Evolutionary conservation across 2,888 invertebrate species (phyloP).

Genomic region (Candidula unifasciata): DNA sequence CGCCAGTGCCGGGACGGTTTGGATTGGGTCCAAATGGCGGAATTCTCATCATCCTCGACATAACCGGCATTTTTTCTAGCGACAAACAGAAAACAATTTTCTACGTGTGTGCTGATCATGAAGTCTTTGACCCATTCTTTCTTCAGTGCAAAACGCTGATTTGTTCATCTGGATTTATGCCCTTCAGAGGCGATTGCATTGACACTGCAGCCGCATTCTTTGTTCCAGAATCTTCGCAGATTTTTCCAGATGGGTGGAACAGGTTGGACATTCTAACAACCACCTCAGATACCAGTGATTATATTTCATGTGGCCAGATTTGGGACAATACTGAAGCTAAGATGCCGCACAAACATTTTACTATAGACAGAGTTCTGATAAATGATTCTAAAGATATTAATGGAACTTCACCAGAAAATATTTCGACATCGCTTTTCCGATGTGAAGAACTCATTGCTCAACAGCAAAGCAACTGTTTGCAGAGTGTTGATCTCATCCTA

Average conservation of each 20-base stretch:
- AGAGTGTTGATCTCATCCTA: neutral
- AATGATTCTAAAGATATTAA: neutral
- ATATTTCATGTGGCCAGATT: slow-evolving; percentile 17
- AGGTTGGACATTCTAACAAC: neutral
- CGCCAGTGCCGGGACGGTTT: neutral
- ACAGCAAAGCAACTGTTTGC: neutral
- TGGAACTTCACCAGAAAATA: neutral
- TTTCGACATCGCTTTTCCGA: neutral
- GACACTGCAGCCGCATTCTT: neutral
- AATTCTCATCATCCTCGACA: slow-evolving; percentile 33
- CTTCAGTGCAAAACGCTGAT: slow-evolving; percentile 34
- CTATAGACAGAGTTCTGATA: neutral
- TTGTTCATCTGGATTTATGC: slow-evolving; percentile 39
- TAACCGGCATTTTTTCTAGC: neutral
- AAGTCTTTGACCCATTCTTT: slow-evolving; percentile 50
- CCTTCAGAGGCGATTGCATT: slow-evolving; percentile 38
- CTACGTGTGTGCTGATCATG: slow-evolving; percentile 30
- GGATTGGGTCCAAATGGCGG: slow-evolving; percentile 13
- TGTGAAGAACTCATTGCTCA: neutral
- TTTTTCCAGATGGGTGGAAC: slow-evolving; percentile 37
- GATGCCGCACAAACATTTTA: neutral
- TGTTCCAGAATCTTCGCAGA: slow-evolving; percentile 18
- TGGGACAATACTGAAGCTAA: neutral
- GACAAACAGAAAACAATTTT: too few relatives aligned
- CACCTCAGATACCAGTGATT: neutral